Evolutionary conservation across 2,888 invertebrate species (phyloP), one percentile per base, ranked within the genome.

Genomic region (Drosophila helvetica): DNA sequence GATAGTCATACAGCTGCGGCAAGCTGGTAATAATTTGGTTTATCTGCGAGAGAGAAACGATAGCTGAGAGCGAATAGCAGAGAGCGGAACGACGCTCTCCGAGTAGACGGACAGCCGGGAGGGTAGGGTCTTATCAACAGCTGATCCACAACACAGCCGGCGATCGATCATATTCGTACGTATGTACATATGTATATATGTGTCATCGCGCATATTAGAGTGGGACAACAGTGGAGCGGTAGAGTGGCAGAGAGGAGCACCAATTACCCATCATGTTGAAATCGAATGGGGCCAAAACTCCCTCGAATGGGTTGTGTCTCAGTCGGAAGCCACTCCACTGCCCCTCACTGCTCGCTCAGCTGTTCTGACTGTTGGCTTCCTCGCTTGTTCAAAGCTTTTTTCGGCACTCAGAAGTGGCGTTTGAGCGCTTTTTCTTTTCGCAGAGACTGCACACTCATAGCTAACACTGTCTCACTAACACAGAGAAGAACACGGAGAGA

Each of bases 161-260:
- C 46, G 48, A 45, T 38, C 42, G 50, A 25, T 30, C 42, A 38
- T 38, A n/a, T 30, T 43, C 46, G 33, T 50, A 10, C 18, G 53
- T 50, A 10, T n/a, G 53, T 51, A 42, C 22, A n/a, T 53, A 51
- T 43, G 56, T 19, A 45, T 65, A 10, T 53, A 63, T 69, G 66
- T 74, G 67, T 61, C 65, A 85, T 78, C 63, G n/a, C 7, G 25
- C 27, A 27, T 8, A 8, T 65, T 50, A 66, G 78, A 68, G 58
- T 19, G 17, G 30, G 38, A 9, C 18, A 43, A 27, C 7, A 27
- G 8, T 25, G 7, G 22, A 22, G 43, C 7, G 52, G 9, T 9
- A 42, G 30, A 19, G 50, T n/a, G 5, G 2, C 15, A 38, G 38
- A 38, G 38, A n/a, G 30, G 6, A 15, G 38, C n/a, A 7, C 2